Base-by-base conservation (phyloP, 2,888 invertebrate species). In the Melanotus villosus region DNA sequence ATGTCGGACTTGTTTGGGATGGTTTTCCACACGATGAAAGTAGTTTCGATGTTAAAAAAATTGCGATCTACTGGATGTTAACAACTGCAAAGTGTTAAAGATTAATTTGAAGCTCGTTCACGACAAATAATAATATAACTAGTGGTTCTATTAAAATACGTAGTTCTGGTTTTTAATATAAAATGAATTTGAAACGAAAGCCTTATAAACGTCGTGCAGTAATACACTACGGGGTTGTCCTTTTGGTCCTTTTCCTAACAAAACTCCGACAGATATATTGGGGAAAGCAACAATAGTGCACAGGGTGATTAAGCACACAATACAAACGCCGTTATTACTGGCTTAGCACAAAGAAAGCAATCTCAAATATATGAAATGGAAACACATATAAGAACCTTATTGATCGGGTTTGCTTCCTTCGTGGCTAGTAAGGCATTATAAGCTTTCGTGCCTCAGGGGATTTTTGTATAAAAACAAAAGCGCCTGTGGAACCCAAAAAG, bases 341-440 rank as follows among this genome's bases (percentile, higher is more conserved):
- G 30, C 36, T 62, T 62, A 36, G 38, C 43, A 64, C 54, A 64
- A 64, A 54, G 64, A 64, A 64, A 64, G 52, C 64, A 64, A 58
- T 57, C 57, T 57, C 32, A 57, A 57, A 56, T 30, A 57, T 47
- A 45, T 57, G 47, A 65, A 65, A 65, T 65, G 65, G 58, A 65
- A 65, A 43, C 50, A 66, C 54, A 65, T 57, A 38, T 65, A 65
- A 67, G 56, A 54, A n/a, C n/a, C 60, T 47, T 64, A 65, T 67
- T 36, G 67, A 67, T 67, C 60, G 43, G 36, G 47, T 59, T 62
- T 36, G 38, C 54, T 62, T 67, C 45, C 67, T 60, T 50, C 52
- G 45, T 67, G 57, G 60, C 56, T 57, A 63, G 41, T 54, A 63
- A 62, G 59, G 45, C 59, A 45, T 45, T 58, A 43, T 58, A 58